Percentiles rank a stretch among this genome's conserved stretches.
phyloP scores from a whole-genome alignment of 2,888 invertebrate genomes.

The Synanthedon andrenaeformis region DNA sequence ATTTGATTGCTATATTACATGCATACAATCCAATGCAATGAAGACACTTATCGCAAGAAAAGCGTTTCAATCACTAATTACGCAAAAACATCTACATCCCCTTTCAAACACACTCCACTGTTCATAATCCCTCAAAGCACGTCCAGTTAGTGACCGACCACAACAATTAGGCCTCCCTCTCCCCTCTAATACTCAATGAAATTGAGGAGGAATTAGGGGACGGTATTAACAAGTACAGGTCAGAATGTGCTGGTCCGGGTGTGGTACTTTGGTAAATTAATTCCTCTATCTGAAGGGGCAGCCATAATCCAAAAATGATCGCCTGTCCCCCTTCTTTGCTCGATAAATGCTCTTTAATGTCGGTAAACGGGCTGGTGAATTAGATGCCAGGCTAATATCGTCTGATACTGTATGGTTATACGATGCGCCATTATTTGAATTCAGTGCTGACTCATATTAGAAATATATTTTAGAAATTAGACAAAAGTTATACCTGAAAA shows the following conservation, averaged over 20 bases:
- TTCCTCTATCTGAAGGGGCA: conserved; percentile 56
- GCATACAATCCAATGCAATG: too few species aligned
- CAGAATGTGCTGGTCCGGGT: conserved; percentile 27
- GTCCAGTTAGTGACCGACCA: conserved; percentile 48
- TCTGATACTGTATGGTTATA: neutral
- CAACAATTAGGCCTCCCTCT: conserved; percentile 15
- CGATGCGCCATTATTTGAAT: too few species aligned
- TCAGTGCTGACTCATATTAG: too few species aligned
- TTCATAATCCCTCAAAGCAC: conserved; percentile 63
- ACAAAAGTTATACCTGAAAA: too few species aligned
- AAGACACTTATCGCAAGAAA: conserved; percentile 32
- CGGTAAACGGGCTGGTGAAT: conserved; percentile 34
- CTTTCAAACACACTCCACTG: conserved; percentile 35
- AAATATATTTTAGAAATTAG: too few species aligned
- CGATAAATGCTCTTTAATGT: conserved; percentile 62
- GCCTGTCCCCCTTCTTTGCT: conserved; percentile 46
- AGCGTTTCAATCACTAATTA: conserved; percentile 50
- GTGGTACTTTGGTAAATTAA: conserved; percentile 52
- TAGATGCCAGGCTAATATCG: conserved; percentile 3
- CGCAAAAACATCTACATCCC: conserved; percentile 57
- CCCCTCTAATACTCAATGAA: conserved; percentile 13
- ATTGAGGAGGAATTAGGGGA: conserved; percentile 5
- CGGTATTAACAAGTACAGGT: conserved; percentile 22
- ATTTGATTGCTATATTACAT: too few species aligned
- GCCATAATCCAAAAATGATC: conserved; percentile 68